These are phyloP conservation scores for Apamea crenata DNA, from an alignment of 2,888 invertebrate genomes.

Conservation along the genomic window DNA sequence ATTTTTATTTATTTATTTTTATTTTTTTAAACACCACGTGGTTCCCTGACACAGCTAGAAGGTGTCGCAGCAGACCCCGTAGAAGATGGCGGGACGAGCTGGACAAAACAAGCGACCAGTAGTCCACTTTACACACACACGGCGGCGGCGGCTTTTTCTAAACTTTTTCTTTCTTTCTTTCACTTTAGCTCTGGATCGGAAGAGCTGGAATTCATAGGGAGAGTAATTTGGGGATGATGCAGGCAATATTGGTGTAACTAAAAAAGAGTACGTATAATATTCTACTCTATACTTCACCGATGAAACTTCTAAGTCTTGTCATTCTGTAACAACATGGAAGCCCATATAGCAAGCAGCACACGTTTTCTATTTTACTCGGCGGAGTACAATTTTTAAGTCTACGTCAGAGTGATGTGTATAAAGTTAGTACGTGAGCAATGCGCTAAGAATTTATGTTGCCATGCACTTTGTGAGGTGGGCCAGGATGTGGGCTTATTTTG, in stretches of 20 bases:
- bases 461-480: conserved; percentile 53
- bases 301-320: conserved; percentile 24
- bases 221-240: too few relatives aligned
- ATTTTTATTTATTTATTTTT: too few relatives aligned
- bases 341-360: conserved; percentile 69
- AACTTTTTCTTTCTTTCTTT: too few relatives aligned
- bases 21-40: too few relatives aligned
- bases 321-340: conserved; percentile 42
- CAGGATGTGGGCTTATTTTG: conserved; percentile 35
- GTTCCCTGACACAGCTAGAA: too few relatives aligned
- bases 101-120: too few relatives aligned
- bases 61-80: too few relatives aligned
- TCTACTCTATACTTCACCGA: background rate
- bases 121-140: too few relatives aligned
- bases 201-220: too few relatives aligned
- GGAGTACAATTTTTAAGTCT: conserved; percentile 77
- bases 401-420: conserved; percentile 75
- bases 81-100: too few relatives aligned
- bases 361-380: conserved; percentile 78
- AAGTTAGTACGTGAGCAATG: conserved; percentile 71
- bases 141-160: too few relatives aligned
- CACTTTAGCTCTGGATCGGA: too few relatives aligned
- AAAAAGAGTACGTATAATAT: background rate
- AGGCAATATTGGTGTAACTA: background rate
- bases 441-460: conserved; percentile 55